Conservation (phyloP, 2,888 invertebrate genomes). For the Portevinia maculata region DNA sequence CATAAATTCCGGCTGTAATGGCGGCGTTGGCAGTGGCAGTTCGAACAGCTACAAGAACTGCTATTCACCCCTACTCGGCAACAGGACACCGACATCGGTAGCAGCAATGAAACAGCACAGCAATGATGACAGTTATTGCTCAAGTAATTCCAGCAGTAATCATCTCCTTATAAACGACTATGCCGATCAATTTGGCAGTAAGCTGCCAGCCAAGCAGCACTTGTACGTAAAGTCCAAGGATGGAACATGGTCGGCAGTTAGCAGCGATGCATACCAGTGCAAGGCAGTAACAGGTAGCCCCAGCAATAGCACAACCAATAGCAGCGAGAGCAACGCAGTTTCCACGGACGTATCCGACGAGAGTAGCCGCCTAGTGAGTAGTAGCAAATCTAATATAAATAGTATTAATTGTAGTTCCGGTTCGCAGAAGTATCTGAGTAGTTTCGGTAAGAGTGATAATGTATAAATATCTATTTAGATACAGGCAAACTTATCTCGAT, state of each 20-base stretch:
- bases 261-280: constrained; percentile 82
- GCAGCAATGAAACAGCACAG: constrained; percentile 39
- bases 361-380: constrained; percentile 75
- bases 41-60: constrained; percentile 66
- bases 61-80: constrained; percentile 59
- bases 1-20: constrained; percentile 78
- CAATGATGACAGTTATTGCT: constrained; percentile 77
- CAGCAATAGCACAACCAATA: constrained; percentile 75
- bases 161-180: constrained; percentile 65
- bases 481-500: constrained; percentile 28
- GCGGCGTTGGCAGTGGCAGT: constrained; percentile 58
- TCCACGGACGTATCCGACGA: constrained; percentile 65
- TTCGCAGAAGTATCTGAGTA: constrained; percentile 82
- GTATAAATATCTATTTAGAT: constrained; percentile 78
- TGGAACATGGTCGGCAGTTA: constrained; percentile 82
- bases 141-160: constrained; percentile 76
- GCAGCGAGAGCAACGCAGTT: constrained; percentile 73
- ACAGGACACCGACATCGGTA: constrained; percentile 39
- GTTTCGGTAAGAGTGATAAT: constrained; percentile 82
- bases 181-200: constrained; percentile 79
- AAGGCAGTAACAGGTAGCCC: constrained; percentile 77
- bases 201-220: constrained; percentile 81
- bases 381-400: constrained; percentile 75
- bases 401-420: constrained; percentile 75
- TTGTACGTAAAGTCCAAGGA: constrained; percentile 82